Base-by-base conservation (phyloP, 1,140 invertebrate species). In the Cyphomyrmex costatus region DNA sequence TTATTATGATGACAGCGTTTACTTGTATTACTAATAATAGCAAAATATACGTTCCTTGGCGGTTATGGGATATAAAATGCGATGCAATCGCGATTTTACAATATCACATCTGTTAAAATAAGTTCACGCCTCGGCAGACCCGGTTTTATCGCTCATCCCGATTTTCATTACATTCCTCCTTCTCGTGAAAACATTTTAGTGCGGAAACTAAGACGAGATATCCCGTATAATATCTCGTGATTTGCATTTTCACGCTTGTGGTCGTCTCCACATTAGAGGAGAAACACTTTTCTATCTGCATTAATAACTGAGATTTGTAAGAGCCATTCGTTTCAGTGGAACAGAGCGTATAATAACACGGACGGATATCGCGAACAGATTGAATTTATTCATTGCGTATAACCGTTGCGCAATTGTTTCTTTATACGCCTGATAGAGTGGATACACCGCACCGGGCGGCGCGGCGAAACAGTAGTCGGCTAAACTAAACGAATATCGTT, bases 301-400 rank as follows among this genome's bases (percentile, higher is more conserved):
- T 83, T 83, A 83, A 74, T 83, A 83, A 83, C 49, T 56, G 68
- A 83, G 68, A 83, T 83, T 71, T 49, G 68, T n/a, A 36, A 24
- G 33, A 33, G 53, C 68, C 36, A 46, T 73, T 73, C 19, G 66
- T 73, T 58, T 73, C 36, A 4, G 68, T 6, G 53, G 30, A 19
- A 56, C 77, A 5, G 49, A 53, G 36, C 68, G 53, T 83, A 49
- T 60, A 83, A 83, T 74, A 74, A 33, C 27, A n/a, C 33, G 33
- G 66, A 33, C 30, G n/a, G n/a, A 51, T 58, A 73, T 82, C 51
- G 66, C 51, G 68, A 73, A 61, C 68, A 36, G 49, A 80, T 74
- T 73, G 68, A 83, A 83, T 83, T 83, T 73, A 73, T 74, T 73
- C 53, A 51, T 83, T 27, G 53, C 79, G 8, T n/a, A 68, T n/a